Conservation (phyloP, 2,888 invertebrate species). For the Melieria picta region DNA sequence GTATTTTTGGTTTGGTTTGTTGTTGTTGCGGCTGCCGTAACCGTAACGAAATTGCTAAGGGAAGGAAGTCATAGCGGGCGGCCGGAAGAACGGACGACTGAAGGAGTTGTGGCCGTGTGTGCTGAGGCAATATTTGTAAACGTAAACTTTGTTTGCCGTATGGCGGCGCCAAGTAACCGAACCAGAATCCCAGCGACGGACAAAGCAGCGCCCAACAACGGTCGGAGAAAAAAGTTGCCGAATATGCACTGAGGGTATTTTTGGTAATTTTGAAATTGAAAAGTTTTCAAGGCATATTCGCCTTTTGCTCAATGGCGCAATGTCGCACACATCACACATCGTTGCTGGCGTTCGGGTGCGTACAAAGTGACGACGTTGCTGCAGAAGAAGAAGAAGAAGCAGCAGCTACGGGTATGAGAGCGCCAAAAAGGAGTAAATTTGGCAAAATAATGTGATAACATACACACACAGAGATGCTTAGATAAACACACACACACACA, state of each 20-base stretch:
- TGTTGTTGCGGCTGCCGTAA: background rate
- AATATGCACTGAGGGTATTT: conserved; percentile 12
- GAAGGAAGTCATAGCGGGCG: background rate
- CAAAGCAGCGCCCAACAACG: conserved; percentile 7
- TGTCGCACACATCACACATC: background rate
- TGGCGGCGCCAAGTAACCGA: conserved; percentile 6
- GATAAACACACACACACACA: conserved; percentile 26
- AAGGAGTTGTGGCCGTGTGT: conserved; percentile 4
- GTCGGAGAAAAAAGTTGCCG: background rate
- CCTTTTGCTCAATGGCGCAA: background rate
- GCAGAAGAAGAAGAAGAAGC: background rate
- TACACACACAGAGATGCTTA: conserved; percentile 21
- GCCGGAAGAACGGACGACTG: background rate
- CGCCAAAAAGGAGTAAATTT: conserved; percentile 7
- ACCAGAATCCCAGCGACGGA: background rate
- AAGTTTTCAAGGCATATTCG: conserved; percentile 14
- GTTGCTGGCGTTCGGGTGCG: background rate
- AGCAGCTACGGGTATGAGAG: background rate
- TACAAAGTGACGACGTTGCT: background rate
- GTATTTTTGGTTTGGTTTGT: conserved; percentile 4
- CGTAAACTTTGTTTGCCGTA: conserved; percentile 29
- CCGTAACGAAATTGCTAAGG: background rate
- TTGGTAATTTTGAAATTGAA: conserved; percentile 30
- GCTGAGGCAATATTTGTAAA: conserved; percentile 29
- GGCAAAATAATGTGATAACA: conserved; percentile 31